phyloP scores from a whole-genome alignment of 2,113 vertebrate genomes.

The Macrotus californicus region DNA sequence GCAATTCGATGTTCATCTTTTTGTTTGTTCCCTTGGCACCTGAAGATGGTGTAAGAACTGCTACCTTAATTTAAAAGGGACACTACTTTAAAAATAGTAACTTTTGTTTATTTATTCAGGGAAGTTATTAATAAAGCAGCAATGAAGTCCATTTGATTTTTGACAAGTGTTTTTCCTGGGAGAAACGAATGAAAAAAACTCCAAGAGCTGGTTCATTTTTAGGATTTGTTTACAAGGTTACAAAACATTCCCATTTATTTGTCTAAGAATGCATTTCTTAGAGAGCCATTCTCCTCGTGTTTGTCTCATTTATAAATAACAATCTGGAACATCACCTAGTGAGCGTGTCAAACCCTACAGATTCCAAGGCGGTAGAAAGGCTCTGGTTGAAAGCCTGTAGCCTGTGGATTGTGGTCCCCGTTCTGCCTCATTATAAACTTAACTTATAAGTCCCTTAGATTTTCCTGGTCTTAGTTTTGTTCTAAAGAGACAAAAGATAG shows the following conservation, averaged over 20 bases:
- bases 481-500: not conserved
- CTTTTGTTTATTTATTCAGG: slow-evolving; percentile 34
- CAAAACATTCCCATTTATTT: not conserved
- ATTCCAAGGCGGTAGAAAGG: not conserved
- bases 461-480: not conserved
- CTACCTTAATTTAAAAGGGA: slow-evolving; percentile 34
- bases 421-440: not conserved
- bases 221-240: not conserved
- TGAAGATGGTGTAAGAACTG: slow-evolving; percentile 1
- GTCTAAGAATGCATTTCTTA: not conserved
- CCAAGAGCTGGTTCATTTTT: not conserved
- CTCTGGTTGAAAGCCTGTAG: not conserved
- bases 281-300: not conserved
- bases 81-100: slow-evolving; percentile 28
- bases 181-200: not conserved
- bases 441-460: not conserved
- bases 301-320: not conserved
- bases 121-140: slow-evolving; percentile 29
- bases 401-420: not conserved
- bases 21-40: slow-evolving; percentile 30
- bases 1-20: slow-evolving; percentile 6
- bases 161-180: slow-evolving; percentile 21
- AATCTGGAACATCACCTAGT: not conserved
- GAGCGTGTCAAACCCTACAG: not conserved
- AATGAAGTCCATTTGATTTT: slow-evolving; percentile 41